Evolutionary conservation across 2,888 invertebrate genomes (phyloP).

Genomic region (Sympetrum striolatum): DNA sequence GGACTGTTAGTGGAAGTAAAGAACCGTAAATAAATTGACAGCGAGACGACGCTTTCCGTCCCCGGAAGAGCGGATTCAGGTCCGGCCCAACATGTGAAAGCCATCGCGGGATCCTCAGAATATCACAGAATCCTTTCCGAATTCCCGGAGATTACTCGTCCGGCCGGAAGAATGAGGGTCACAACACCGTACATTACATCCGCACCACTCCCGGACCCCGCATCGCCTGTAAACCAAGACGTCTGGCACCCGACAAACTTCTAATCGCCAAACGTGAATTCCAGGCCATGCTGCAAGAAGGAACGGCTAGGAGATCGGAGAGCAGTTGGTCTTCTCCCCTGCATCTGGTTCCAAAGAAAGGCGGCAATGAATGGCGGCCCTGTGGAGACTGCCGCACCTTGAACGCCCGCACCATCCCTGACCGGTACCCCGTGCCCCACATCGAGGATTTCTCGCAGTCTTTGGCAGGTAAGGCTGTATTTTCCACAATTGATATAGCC

Average conservation of each 20-base stretch:
- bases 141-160: neutral
- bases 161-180: neutral
- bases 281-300: neutral
- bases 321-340: neutral
- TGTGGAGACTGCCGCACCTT: neutral
- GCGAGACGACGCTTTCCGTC: neutral
- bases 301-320: neutral
- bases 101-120: neutral
- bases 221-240: neutral
- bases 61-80: neutral
- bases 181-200: neutral
- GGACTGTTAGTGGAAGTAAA: slow-evolving; percentile 46
- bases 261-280: too few species aligned
- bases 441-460: neutral
- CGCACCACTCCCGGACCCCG: neutral
- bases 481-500: neutral
- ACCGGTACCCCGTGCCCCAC: neutral
- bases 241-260: neutral
- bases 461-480: neutral
- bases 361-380: neutral
- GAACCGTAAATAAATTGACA: neutral
- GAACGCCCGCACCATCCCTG: neutral
- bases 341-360: neutral
- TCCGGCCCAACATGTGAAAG: neutral
- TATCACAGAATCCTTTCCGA: neutral